Conservation (phyloP, 2,797 vertebrate species). For the Mus minutoides region DNA sequence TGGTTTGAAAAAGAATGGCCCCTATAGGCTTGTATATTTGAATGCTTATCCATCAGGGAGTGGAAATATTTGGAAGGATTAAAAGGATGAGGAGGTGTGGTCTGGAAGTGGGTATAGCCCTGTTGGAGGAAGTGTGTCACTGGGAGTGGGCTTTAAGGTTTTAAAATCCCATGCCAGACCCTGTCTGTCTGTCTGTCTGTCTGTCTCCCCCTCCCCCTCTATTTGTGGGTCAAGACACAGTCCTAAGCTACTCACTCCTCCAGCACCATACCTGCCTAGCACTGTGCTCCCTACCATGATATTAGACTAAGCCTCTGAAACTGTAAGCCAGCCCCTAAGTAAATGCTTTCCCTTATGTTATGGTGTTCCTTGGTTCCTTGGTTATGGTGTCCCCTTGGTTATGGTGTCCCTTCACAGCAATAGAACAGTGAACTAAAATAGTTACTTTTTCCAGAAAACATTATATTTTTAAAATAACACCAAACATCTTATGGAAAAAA, state of each 20-base stretch:
- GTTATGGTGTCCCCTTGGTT: background rate
- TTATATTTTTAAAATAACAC: background rate
- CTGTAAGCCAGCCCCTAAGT: background rate
- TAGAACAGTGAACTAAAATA: background rate
- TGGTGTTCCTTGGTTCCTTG: background rate
- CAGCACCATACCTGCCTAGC: background rate
- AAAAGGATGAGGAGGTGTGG: background rate
- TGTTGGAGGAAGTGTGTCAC: background rate
- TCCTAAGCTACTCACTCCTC: background rate
- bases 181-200: background rate
- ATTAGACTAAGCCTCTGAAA: too few species aligned
- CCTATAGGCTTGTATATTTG: background rate
- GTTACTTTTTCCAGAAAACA: conserved; percentile 9
- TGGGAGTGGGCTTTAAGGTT: background rate
- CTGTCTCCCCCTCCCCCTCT: background rate
- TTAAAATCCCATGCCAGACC: background rate
- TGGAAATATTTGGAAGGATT: background rate
- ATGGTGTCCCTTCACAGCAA: background rate
- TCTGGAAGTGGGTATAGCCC: background rate
- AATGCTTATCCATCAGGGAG: background rate
- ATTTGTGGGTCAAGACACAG: background rate
- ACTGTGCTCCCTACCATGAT: background rate
- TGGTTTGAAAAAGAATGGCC: background rate
- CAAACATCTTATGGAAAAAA: conserved; percentile 8
- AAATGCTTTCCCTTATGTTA: background rate